Percentiles rank a stretch among this genome's conserved stretches.
Conservation (phyloP, 92 coral and sea anemone genomes). For the Muricea muricata region DNA sequence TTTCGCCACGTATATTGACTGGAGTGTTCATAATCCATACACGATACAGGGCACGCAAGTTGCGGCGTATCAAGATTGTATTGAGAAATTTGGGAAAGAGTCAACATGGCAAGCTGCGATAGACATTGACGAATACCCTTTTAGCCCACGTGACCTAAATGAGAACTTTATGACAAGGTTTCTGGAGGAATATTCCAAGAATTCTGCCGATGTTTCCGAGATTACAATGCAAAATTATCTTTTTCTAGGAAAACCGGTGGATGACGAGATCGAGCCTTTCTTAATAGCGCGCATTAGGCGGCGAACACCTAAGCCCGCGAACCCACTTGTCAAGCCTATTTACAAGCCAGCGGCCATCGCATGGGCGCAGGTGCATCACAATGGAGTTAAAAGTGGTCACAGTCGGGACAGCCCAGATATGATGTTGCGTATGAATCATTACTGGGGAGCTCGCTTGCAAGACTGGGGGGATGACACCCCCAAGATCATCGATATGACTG, state of each 20-base stretch:
- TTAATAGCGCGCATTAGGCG: constrained; percentile 72
- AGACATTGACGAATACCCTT: constrained; percentile 78
- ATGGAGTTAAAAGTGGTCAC: constrained; percentile 22
- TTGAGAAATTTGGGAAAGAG: constrained; percentile 34
- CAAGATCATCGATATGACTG: constrained; percentile 57
- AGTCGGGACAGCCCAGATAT: constrained; percentile 31
- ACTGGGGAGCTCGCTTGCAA: constrained; percentile 85
- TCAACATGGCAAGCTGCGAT: constrained; percentile 60
- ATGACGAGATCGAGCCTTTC: constrained; percentile 54
- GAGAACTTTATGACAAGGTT: constrained; percentile 59
- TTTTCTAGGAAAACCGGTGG: constrained; percentile 70
- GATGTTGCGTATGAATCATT: constrained; percentile 72
- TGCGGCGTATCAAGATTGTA: constrained; percentile 63
- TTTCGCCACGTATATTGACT: constrained; percentile 71
- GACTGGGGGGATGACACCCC: constrained; percentile 85
- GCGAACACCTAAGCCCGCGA: constrained; percentile 56
- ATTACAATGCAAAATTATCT: constrained; percentile 68
- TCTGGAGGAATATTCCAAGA: constrained; percentile 25
- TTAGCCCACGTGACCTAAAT: constrained; percentile 52
- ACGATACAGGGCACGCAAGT: constrained; percentile 62
- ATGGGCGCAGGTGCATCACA: constrained; percentile 58
- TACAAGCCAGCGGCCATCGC: constrained; percentile 50
- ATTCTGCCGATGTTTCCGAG: constrained; percentile 52
- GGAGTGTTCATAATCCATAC: constrained; percentile 71
- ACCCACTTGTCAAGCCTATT: constrained; percentile 68